Percentiles rank a stretch among this genome's conserved stretches.
Conservation (phyloP, 2,888 invertebrate genomes). For the Harpalus rubripes region DNA sequence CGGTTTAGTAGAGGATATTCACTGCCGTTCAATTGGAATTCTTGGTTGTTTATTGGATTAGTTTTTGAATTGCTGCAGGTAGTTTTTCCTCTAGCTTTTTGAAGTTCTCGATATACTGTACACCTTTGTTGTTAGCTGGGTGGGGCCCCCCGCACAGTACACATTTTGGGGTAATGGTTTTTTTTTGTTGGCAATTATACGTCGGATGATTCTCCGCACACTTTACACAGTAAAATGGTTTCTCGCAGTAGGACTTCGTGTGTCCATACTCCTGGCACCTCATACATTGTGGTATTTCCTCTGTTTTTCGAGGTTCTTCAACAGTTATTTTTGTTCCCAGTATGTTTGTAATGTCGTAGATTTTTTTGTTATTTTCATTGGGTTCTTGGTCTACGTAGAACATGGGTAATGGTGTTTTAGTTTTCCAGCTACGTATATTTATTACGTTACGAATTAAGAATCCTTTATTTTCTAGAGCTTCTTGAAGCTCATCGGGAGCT, state of each 20-base stretch:
- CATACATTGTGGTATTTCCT: conserved; percentile 68
- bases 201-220: conserved; percentile 68
- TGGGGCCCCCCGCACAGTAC: conserved; percentile 64
- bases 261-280: conserved; percentile 69
- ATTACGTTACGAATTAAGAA: no score
- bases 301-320: conserved; percentile 13
- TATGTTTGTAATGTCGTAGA: no score
- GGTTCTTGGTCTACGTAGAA: no score
- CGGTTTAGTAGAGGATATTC: background rate
- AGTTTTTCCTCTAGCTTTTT: background rate
- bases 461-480: no score
- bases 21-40: background rate
- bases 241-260: conserved; percentile 69
- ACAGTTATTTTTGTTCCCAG: no score
- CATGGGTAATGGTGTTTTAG: no score
- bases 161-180: conserved; percentile 63
- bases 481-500: no score
- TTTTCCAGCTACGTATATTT: no score
- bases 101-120: background rate
- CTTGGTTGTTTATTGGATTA: background rate
- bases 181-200: conserved; percentile 55
- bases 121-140: conserved; percentile 32
- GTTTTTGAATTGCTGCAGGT: background rate
- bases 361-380: no score
- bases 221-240: conserved; percentile 67